Percentiles rank a stretch among this genome's conserved stretches.
Evolutionary conservation across 1,140 invertebrate genomes (phyloP).

Genomic region (Platorchestia sp.): DNA sequence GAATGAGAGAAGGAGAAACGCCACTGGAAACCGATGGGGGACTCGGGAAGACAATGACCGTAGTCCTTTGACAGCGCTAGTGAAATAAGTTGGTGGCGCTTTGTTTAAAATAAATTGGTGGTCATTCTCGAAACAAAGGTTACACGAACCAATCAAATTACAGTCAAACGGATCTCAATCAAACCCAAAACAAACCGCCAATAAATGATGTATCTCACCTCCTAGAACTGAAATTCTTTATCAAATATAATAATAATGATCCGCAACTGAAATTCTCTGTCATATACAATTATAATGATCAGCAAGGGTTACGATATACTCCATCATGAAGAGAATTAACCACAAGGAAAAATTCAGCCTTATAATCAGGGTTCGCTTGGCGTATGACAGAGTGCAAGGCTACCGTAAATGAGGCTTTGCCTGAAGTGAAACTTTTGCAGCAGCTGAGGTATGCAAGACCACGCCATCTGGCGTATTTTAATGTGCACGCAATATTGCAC

Average conservation of each 20-base stretch:
- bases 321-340: background rate
- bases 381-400: background rate
- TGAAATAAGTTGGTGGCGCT: background rate
- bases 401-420: background rate
- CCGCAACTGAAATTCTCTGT: background rate
- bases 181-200: no score
- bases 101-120: background rate
- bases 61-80: background rate
- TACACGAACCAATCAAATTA: no score
- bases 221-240: no score
- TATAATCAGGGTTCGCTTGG: background rate
- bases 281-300: background rate
- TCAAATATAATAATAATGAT: no score
- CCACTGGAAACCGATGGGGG: background rate
- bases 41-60: background rate
- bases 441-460: background rate
- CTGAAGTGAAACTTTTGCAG: background rate
- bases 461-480: background rate
- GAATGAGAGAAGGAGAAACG: slow-evolving; percentile 4
- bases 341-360: background rate
- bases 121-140: background rate
- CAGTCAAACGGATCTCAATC: no score
- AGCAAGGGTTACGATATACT: background rate
- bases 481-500: background rate
- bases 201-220: no score